A percentile compares a stretch with the other conserved stretches of the same genome.
Conservation (phyloP, 2,797 vertebrate species). For the Mormyrus proboscirostris region DNA sequence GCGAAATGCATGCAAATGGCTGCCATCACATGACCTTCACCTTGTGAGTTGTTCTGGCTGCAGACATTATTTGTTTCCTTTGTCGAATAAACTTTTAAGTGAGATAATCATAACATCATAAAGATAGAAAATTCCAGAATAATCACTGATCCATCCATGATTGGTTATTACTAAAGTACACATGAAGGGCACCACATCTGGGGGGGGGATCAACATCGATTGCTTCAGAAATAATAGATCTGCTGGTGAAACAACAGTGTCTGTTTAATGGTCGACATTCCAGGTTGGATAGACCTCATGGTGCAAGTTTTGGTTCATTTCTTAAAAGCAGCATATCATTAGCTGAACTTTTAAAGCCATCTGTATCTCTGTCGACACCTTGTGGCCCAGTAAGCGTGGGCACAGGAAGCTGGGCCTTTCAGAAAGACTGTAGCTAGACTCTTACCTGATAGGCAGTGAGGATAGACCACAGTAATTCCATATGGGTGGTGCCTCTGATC, state of each 20-base stretch:
- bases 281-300: background rate
- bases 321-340: background rate
- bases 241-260: background rate
- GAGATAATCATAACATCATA: background rate
- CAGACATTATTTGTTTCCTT: background rate
- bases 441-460: constrained; percentile 67
- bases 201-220: background rate
- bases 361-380: background rate
- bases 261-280: background rate
- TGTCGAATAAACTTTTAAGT: background rate
- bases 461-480: constrained; percentile 64
- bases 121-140: background rate
- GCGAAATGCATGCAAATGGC: background rate
- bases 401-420: background rate
- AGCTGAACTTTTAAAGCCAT: background rate
- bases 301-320: background rate
- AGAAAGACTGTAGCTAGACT: background rate
- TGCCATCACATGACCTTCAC: background rate
- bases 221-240: background rate
- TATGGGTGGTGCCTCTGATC: constrained; percentile 69
- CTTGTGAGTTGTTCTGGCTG: background rate
- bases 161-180: background rate
- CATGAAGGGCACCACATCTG: background rate
- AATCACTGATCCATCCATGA: background rate
- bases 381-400: background rate